A percentile compares a stretch with the other conserved stretches of the same genome.
phyloP scores from a whole-genome alignment of 1,140 invertebrate genomes.

The Ganaspis sp. region DNA sequence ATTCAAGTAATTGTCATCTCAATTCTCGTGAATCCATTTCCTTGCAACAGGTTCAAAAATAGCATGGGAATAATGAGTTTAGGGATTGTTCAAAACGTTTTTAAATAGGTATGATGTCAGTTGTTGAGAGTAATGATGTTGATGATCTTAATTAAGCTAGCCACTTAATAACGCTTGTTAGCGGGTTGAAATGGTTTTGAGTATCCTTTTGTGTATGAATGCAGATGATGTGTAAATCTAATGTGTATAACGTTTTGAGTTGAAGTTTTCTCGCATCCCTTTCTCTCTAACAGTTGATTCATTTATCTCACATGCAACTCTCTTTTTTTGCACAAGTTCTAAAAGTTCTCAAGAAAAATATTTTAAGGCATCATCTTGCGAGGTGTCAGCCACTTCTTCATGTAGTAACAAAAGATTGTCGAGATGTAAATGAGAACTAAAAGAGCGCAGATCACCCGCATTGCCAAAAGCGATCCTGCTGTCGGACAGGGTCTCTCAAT shows the following conservation, averaged over 20 bases:
- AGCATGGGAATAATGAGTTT: conserved; percentile 66
- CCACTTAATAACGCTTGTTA: neutral
- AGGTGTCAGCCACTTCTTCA: conserved; percentile 92
- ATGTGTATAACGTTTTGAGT: conserved; percentile 41
- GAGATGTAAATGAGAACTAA: conserved; percentile 93
- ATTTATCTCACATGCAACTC: conserved; percentile 33
- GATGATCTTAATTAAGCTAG: conserved; percentile 22
- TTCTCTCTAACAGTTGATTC: conserved; percentile 46
- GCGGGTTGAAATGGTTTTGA: neutral
- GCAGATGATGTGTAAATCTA: conserved; percentile 24
- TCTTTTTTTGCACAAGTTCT: conserved; percentile 38
- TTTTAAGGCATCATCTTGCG: conserved; percentile 87
- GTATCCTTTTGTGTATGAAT: conserved; percentile 9
- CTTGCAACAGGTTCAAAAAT: conserved; percentile 76
- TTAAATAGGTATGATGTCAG: conserved; percentile 48
- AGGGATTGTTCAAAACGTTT: conserved; percentile 58
- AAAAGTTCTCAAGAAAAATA: neutral
- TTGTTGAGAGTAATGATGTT: conserved; percentile 42
- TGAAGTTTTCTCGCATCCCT: conserved; percentile 37
- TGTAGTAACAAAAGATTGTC: conserved; percentile 92
- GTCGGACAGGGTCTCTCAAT: conserved; percentile 93
- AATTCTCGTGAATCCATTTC: conserved; percentile 45
- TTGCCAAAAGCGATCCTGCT: conserved; percentile 90
- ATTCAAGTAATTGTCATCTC: conserved; percentile 14
- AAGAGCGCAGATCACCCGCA: conserved; percentile 92